Evolutionary conservation across 37 sponge, comb jelly and placozoan genomes (phyloP).

Genomic region (Theonella swinhoei): DNA sequence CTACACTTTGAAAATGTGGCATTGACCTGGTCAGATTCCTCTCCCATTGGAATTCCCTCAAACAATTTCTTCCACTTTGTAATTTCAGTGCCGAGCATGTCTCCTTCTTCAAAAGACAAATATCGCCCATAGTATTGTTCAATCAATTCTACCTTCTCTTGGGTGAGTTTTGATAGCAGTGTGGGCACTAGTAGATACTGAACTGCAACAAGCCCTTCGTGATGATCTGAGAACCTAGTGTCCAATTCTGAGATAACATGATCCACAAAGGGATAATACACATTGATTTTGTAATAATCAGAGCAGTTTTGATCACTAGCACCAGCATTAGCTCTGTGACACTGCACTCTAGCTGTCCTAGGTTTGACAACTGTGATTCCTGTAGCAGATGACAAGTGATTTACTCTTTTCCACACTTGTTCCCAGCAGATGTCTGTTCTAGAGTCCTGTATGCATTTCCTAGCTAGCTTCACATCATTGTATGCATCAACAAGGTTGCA

Average conservation of each 20-base stretch:
- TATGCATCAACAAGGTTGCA: constrained; percentile 44
- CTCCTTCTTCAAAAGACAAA: constrained; percentile 16
- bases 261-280: constrained; percentile 25
- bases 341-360: constrained; percentile 19
- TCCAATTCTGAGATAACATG: constrained; percentile 34
- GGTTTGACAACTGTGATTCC: constrained; percentile 25
- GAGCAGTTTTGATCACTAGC: constrained; percentile 9
- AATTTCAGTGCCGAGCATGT: background rate
- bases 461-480: constrained; percentile 19
- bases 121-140: constrained; percentile 3
- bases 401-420: constrained; percentile 15
- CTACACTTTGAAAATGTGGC: background rate
- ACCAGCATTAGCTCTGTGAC: constrained; percentile 43
- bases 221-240: constrained; percentile 31
- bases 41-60: constrained; percentile 13
- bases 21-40: constrained; percentile 11
- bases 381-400: constrained; percentile 1
- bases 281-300: constrained; percentile 28
- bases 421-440: constrained; percentile 26
- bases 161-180: constrained; percentile 7
- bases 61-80: constrained; percentile 17
- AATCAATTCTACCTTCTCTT: background rate
- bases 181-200: constrained; percentile 21
- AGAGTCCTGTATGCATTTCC: constrained; percentile 18
- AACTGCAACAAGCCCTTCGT: constrained; percentile 20